A percentile compares a stretch with the other conserved stretches of the same genome.
These are phyloP conservation scores for Trichomycterus rosablanca DNA, from an alignment of 2,113 vertebrate genomes.

Conservation along the genomic window DNA sequence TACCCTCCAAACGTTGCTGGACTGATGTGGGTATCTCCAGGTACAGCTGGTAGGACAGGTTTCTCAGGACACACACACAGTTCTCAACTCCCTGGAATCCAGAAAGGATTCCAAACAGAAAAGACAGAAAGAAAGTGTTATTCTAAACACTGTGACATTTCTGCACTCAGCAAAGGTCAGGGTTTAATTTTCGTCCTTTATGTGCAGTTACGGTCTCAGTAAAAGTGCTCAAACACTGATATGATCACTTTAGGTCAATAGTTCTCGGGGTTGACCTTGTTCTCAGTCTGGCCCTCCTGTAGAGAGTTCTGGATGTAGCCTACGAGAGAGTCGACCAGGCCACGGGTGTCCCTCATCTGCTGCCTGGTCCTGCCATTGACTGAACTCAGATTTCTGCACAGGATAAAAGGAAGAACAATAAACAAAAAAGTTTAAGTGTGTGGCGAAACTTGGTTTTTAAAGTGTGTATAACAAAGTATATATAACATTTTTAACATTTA, in stretches of 20 bases:
- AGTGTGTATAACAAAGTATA: too few species aligned
- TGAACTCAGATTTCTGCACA: constrained; percentile 86
- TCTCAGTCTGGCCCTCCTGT: constrained; percentile 76
- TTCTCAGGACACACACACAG: constrained; percentile 83
- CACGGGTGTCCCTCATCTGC: constrained; percentile 85
- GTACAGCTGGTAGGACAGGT: constrained; percentile 93
- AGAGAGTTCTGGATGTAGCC: constrained; percentile 78
- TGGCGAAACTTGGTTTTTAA: too few species aligned
- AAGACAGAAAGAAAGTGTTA: background rate
- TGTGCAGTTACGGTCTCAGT: too few species aligned
- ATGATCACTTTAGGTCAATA: too few species aligned
- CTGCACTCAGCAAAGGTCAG: too few species aligned
- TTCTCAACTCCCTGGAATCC: constrained; percentile 84
- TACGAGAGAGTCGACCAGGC: constrained; percentile 88
- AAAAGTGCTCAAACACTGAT: too few species aligned
- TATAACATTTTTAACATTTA: too few species aligned
- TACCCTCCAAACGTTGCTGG: constrained; percentile 80
- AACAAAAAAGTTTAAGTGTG: background rate
- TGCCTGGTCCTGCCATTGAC: constrained; percentile 87
- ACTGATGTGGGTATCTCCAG: constrained; percentile 81
- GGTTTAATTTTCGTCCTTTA: background rate
- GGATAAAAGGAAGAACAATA: background rate
- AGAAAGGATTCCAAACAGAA: background rate
- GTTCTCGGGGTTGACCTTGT: constrained; percentile 75
- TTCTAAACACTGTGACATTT: too few species aligned